Conservation (phyloP, 2,797 vertebrate genomes). For the Phaenicophaeus curvirostris region DNA sequence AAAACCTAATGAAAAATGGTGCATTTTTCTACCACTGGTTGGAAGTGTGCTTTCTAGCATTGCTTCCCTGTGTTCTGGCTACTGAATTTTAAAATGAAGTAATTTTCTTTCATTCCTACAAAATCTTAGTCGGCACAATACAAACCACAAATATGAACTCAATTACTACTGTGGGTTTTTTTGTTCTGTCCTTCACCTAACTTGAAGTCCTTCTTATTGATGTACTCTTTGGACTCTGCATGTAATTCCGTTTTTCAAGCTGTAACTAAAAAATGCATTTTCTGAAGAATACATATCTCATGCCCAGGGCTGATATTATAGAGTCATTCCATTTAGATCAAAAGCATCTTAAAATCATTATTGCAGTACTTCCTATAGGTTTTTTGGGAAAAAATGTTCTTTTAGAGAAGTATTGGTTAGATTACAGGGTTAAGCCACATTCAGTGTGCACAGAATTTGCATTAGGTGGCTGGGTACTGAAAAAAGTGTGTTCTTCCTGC, state of each 20-base stretch:
- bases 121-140: neutral
- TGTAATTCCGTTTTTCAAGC: neutral
- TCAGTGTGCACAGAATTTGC: accelerated
- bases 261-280: neutral
- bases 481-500: neutral
- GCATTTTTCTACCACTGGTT: neutral
- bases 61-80: neutral
- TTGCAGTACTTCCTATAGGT: neutral
- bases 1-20: neutral
- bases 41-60: accelerated
- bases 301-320: neutral
- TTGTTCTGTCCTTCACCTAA: neutral
- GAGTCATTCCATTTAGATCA: neutral
- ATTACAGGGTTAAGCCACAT: neutral
- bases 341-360: neutral
- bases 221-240: neutral
- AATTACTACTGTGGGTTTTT: neutral
- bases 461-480: neutral
- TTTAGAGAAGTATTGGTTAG: neutral
- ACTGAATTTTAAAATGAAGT: neutral
- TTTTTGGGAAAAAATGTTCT: neutral
- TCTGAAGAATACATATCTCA: neutral
- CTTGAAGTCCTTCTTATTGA: neutral
- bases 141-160: neutral
- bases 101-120: neutral